Percentiles rank a stretch among this genome's conserved stretches.
Evolutionary conservation across 2,888 invertebrate species (phyloP).

Genomic region (Argynnis bischoffii): DNA sequence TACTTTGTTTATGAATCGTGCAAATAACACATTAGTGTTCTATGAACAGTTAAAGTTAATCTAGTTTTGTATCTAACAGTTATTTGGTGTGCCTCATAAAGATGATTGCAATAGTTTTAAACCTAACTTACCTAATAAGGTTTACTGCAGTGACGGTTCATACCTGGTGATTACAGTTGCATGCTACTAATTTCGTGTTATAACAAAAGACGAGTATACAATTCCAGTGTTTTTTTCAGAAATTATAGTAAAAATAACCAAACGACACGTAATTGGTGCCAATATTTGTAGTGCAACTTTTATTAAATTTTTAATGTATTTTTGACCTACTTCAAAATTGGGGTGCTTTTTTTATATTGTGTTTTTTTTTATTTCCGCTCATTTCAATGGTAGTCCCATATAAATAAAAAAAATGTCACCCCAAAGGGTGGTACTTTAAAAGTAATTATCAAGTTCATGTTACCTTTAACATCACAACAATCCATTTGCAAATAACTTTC

Average conservation of each 20-base stretch:
- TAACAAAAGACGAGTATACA: not conserved
- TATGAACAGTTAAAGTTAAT: constrained; percentile 28
- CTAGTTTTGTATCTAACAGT: constrained; percentile 32
- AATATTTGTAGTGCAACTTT: too few relatives aligned
- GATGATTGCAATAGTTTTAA: constrained; percentile 28
- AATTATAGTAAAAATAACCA: too few relatives aligned
- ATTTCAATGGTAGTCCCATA: too few relatives aligned
- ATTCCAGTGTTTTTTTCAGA: not conserved
- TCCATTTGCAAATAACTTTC: too few relatives aligned
- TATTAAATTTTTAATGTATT: not conserved
- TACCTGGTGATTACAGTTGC: constrained; percentile 6
- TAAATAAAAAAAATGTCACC: too few relatives aligned
- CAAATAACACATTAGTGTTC: constrained; percentile 31
- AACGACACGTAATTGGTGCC: too few relatives aligned
- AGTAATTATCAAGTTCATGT: too few relatives aligned
- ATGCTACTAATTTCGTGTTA: not conserved
- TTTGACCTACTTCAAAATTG: too few relatives aligned
- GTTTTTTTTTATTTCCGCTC: too few relatives aligned
- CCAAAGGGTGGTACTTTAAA: too few relatives aligned
- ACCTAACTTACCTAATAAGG: constrained; percentile 26
- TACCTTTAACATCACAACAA: too few relatives aligned
- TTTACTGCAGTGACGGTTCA: constrained; percentile 16
- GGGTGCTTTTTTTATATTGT: too few relatives aligned
- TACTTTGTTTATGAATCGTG: constrained; percentile 18
- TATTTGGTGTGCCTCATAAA: constrained; percentile 31